These are phyloP conservation scores for Zeus faber DNA, from an alignment of 2,113 vertebrate genomes.

Conservation along the genomic window DNA sequence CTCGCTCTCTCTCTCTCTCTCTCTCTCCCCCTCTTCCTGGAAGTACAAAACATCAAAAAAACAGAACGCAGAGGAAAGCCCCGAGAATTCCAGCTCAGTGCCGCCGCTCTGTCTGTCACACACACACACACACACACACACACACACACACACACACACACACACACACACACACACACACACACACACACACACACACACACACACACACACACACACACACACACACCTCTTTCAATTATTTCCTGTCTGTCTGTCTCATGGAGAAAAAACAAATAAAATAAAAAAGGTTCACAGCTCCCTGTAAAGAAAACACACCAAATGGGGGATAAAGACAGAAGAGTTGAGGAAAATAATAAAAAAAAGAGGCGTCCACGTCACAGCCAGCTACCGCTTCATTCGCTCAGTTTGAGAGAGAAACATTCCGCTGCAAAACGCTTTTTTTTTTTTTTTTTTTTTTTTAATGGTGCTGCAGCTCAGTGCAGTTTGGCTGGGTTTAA, in stretches of 20 bases:
- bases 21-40: constrained; percentile 65
- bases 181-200: neutral
- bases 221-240: neutral
- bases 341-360: no score
- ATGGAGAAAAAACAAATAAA: no score
- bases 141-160: neutral
- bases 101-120: constrained; percentile 30
- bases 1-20: constrained; percentile 7
- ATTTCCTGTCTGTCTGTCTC: neutral
- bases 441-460: no score
- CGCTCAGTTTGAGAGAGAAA: no score
- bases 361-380: no score
- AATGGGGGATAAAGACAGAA: neutral
- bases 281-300: neutral
- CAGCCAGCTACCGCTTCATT: no score
- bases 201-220: no score
- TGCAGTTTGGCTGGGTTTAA: neutral
- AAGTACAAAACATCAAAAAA: constrained; percentile 55
- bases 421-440: no score
- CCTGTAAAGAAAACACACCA: neutral
- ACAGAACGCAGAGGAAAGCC: constrained; percentile 70
- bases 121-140: constrained; percentile 12
- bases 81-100: constrained; percentile 72
- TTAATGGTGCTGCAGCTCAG: no score
- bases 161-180: neutral